Evolutionary conservation across 1,140 invertebrate genomes (phyloP), one percentile per base, ranked within the genome.

Genomic region (Lordiphosa stackelbergi): DNA sequence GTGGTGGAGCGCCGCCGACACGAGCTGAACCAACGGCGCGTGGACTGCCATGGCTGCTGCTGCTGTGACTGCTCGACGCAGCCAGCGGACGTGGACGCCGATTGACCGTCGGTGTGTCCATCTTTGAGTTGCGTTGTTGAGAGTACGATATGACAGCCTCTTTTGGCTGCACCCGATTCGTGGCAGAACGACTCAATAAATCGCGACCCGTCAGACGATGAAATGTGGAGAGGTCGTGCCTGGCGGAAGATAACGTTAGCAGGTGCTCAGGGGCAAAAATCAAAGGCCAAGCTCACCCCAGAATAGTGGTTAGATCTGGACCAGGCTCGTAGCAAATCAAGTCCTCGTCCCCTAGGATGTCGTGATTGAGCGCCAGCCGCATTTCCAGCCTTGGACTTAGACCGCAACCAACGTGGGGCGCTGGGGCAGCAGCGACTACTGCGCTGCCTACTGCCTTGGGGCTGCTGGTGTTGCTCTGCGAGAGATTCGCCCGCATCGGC

Each of bases 301-400:
- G 84, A 85, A 88, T 88, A 75, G 85, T 85, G 77, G 85, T 86
- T 74, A 88, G 84, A 84, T 88, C 86, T 42, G 87, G 87, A 69
- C 87, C 87, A 88, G 87, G 87, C 77, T 87, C 81, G 85, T 88
- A 88, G 54, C 78, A 84, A 51, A 88, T 88, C 73, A 88, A 88
- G 73, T 88, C 87, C 85, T 88, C 87, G 87, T 88, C 87, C 68
- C 87, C 87, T 55, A 88, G 69, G 34, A 88, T 88, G 68, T 88
- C 87, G 86, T 88, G 84, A 51, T 88, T 88, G 86, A 91, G 87
- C 4, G 90, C 90, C 72, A 91, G 88, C 13, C 90, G 88, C 90
- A 91, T 91, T 88, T 91, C 90, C 81, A 90, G 89, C 53, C 89
- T 90, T 69, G 90, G 90, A 81, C 88, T 91, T 88, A 91, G 72